Evolutionary conservation across 2,888 invertebrate species (phyloP).

Genomic region (Subacronicta megacephala): DNA sequence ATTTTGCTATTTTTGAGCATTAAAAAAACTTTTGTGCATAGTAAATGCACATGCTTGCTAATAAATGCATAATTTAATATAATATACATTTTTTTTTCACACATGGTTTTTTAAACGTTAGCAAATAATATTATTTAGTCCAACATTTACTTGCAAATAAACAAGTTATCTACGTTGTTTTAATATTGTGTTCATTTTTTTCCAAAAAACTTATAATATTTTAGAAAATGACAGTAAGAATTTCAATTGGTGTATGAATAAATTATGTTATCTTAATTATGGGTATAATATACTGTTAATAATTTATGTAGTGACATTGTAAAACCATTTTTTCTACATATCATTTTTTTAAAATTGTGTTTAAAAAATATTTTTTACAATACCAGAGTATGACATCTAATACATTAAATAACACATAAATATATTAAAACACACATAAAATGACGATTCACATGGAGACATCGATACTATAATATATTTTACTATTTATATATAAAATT

Average conservation of each 20-base stretch:
- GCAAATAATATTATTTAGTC: not conserved
- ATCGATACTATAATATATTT: constrained; percentile 51
- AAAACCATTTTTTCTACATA: constrained; percentile 10
- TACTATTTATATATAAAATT: constrained; percentile 76
- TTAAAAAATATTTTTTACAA: constrained; percentile 28
- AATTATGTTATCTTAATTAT: constrained; percentile 35
- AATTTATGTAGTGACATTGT: constrained; percentile 30
- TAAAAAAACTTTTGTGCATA: not conserved
- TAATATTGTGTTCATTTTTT: constrained; percentile 37
- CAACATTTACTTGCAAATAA: constrained; percentile 33
- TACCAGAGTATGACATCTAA: constrained; percentile 33
- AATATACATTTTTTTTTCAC: not conserved
- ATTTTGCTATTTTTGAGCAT: not conserved
- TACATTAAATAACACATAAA: constrained; percentile 52
- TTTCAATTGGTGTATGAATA: constrained; percentile 37
- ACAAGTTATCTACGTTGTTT: constrained; percentile 10
- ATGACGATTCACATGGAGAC: constrained; percentile 53
- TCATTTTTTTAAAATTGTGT: not conserved
- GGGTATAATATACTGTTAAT: constrained; percentile 28
- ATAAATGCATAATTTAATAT: not conserved
- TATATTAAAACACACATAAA: constrained; percentile 53
- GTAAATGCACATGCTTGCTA: not conserved
- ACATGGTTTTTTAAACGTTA: too few species aligned
- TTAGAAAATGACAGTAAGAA: constrained; percentile 45
- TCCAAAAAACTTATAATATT: constrained; percentile 39